phyloP scores from a whole-genome alignment of 2,888 invertebrate species.

The Cryptophagus acutangulus region DNA sequence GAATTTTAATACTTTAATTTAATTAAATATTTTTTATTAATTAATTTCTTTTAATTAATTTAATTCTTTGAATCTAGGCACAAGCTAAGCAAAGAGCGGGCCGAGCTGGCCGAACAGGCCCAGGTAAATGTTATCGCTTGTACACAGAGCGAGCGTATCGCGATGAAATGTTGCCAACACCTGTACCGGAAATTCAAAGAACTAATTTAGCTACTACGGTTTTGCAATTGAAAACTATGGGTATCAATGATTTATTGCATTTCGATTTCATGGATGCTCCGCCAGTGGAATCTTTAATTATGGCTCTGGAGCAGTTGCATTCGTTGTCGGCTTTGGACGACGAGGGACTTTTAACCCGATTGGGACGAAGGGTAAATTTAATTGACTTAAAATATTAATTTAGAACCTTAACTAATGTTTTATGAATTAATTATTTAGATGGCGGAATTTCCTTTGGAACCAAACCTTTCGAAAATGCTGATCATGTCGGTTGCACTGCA shows the following conservation, averaged over 20 bases:
- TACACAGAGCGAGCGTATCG: conserved; percentile 98
- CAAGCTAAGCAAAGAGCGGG: conserved; percentile 96
- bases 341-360: conserved; percentile 77
- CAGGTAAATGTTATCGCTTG: conserved; percentile 90
- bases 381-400: conserved; percentile 7
- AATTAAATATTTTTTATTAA: too few relatives aligned
- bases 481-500: conserved; percentile 98
- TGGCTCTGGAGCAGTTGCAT: conserved; percentile 95
- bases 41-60: too few relatives aligned
- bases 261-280: conserved; percentile 99
- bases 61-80: conserved; percentile 61
- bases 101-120: conserved; percentile 91
- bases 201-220: conserved; percentile 96
- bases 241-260: conserved; percentile 94
- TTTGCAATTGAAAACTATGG: conserved; percentile 97
- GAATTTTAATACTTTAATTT: too few relatives aligned
- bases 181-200: conserved; percentile 97
- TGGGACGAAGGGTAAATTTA: conserved; percentile 64
- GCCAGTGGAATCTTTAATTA: conserved; percentile 94
- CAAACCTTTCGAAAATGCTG: conserved; percentile 95
- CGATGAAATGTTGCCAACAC: conserved; percentile 97
- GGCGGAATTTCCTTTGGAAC: conserved; percentile 99
- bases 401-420: conserved; percentile 3
- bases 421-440: conserved; percentile 65
- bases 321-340: conserved; percentile 95